These are phyloP conservation scores for Drosophila cardini DNA, from an alignment of 1,140 invertebrate genomes.

Conservation along the genomic window DNA sequence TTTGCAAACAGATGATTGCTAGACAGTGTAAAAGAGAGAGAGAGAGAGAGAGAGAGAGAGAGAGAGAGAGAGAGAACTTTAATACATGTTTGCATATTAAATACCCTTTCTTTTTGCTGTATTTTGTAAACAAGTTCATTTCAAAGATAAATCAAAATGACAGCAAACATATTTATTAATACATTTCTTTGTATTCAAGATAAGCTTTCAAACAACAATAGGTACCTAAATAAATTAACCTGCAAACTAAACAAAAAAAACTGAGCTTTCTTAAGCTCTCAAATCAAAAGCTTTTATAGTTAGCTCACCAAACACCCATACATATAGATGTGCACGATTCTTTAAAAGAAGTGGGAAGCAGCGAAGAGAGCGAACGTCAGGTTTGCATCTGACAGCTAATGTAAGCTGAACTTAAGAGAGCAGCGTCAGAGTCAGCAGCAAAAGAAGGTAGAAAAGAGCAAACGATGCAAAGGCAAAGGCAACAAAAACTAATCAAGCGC, in stretches of 20 bases:
- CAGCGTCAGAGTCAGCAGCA: constrained; percentile 1
- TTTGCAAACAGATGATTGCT: constrained; percentile 21
- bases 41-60: not conserved
- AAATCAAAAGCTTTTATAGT: constrained; percentile 16
- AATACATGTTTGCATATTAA: not conserved
- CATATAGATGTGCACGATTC: constrained; percentile 13
- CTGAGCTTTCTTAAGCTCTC: constrained; percentile 27
- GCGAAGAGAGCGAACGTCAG: constrained; percentile 25
- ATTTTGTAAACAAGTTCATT: not conserved
- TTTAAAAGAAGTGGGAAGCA: constrained; percentile 30
- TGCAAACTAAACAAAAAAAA: constrained; percentile 6
- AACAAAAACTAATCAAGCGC: constrained; percentile 45
- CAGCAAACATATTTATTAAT: constrained; percentile 1
- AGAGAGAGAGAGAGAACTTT: not conserved
- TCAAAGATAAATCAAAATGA: not conserved
- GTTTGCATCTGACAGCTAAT: constrained; percentile 44
- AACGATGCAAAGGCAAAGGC: constrained; percentile 18
- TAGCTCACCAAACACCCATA: not conserved
- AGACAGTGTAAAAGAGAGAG: not conserved
- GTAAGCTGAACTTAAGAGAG: constrained; percentile 2
- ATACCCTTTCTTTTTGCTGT: constrained; percentile 2
- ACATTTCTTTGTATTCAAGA: not conserved
- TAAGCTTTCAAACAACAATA: constrained; percentile 9
- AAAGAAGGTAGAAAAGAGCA: constrained; percentile 22
- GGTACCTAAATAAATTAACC: constrained; percentile 21